Evolutionary conservation across 35 echinoderm and acorn worm species (phyloP).

Genomic region (Heliocidaris erythrogramma): DNA sequence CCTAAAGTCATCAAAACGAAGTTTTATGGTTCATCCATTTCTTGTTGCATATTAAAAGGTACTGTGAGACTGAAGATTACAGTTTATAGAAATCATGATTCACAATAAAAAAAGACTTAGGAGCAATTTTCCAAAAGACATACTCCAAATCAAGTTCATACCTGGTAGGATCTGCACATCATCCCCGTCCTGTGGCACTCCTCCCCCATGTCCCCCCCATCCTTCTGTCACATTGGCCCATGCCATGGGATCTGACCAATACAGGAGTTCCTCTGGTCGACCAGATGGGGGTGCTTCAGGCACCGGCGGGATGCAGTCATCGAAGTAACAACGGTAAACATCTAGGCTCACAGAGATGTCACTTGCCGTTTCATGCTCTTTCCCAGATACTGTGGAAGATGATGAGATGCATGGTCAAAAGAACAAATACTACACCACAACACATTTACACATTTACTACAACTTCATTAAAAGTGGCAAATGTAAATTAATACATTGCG

Average conservation of each 20-base stretch:
- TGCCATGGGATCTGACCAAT: constrained; percentile 53
- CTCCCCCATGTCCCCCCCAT: constrained; percentile 62
- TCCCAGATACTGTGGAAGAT: constrained; percentile 66
- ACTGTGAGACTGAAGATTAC: too few species aligned
- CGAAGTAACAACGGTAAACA: constrained; percentile 68
- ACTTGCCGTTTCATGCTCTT: not conserved
- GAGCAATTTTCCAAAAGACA: not conserved
- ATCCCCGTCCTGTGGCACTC: constrained; percentile 56
- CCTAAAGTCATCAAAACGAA: too few species aligned
- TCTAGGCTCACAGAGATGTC: constrained; percentile 30
- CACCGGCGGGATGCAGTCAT: constrained; percentile 56
- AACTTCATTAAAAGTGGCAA: too few species aligned
- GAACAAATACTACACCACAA: too few species aligned
- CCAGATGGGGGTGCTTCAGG: constrained; percentile 52
- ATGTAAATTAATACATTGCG: too few species aligned
- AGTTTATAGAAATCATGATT: too few species aligned
- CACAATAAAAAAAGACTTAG: too few species aligned
- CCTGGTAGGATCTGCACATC: constrained; percentile 70
- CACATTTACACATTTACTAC: too few species aligned
- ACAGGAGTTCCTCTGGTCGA: constrained; percentile 44
- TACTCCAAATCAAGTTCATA: constrained; percentile 23
- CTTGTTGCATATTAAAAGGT: too few species aligned
- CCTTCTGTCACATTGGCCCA: constrained; percentile 59
- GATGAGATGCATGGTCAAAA: not conserved
- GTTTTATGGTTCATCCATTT: too few species aligned